Evolutionary conservation across 64 coral and sea anemone species (phyloP), one percentile per base, ranked within the genome.

Genomic region (Catalaphyllia jardinei): DNA sequence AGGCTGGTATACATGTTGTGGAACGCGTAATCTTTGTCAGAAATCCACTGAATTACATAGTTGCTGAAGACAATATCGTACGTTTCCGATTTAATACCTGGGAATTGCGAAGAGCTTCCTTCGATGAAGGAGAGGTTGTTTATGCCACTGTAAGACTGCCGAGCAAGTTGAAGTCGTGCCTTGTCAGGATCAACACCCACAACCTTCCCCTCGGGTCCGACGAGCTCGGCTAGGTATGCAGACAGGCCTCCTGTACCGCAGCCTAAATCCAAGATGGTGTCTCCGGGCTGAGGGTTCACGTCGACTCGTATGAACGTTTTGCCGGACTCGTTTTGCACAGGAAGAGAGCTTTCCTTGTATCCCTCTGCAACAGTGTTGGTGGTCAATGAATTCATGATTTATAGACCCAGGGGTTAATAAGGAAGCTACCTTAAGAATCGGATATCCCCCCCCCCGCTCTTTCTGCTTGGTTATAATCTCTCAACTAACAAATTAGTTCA

Each of bases 171-270:
- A 42, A 92, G 30, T 46, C 90, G 72, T 10, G 78, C 82, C 1
- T 18, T 63, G 52, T 91, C 81, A 1, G 79, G 89, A 76, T 91
- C 89, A 1, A 91, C 81, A 1, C 49, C 89, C 29, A 76, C 17
- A 19, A 91, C 89, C 13, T 46, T 76, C 13, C 89, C 89, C 29
- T 55, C 10, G 31, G 80, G 13, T 30, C 72, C 81, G 10, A 91
- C 80, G 10, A 76, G 67, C 31, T 77, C 20, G 7, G 89, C 79
- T 15, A 91, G 14, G 2, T 38, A 18, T 18, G 65, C 49, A 74
- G 89, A 83, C 16, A 91, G 72, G 12, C 86, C 55, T 57, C 89
- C 89, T 46, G 89, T 91, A 8, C 89, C 89, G 38, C 89, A 91
- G 18, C 89, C 89, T 11, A 91, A 54, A n/a, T 91, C 89, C 25